phyloP scores from a whole-genome alignment of 2,797 vertebrate species.

The Gambusia yucatana region DNA sequence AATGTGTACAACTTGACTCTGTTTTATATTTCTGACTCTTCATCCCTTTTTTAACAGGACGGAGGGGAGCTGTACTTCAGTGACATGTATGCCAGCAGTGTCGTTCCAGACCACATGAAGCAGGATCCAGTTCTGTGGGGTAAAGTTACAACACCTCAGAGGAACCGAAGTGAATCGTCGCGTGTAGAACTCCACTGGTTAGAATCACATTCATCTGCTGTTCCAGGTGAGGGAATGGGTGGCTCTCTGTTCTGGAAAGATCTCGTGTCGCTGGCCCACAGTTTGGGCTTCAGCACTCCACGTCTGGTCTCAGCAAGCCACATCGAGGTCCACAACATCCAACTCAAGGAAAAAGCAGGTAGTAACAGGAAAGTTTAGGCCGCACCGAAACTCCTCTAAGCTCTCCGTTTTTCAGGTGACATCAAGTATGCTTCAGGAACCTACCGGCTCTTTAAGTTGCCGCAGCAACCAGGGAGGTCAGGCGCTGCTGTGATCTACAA shows the following conservation, averaged over 20 bases:
- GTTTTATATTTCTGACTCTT: not conserved
- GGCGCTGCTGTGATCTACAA: conserved; percentile 73
- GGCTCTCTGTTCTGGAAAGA: conserved; percentile 80
- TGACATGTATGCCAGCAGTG: conserved; percentile 81
- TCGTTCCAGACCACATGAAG: conserved; percentile 77
- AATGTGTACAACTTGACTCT: not conserved
- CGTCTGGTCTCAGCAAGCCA: conserved; percentile 70
- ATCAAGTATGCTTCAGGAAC: conserved; percentile 79
- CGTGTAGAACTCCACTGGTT: not conserved
- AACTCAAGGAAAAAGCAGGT: conserved; percentile 79
- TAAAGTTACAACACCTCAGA: conserved; percentile 38
- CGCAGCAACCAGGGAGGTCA: conserved; percentile 32
- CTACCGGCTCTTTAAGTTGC: conserved; percentile 81
- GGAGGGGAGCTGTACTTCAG: conserved; percentile 83
- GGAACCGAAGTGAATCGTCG: not conserved
- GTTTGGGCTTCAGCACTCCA: conserved; percentile 78
- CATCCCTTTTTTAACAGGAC: conserved; percentile 58
- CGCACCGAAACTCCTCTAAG: not conserved
- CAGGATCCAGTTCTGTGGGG: conserved; percentile 80
- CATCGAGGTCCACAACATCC: conserved; percentile 69
- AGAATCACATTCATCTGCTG: not conserved
- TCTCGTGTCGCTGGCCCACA: conserved; percentile 73
- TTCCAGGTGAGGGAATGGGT: conserved; percentile 79
- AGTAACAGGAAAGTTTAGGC: not conserved
- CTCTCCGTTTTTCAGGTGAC: conserved; percentile 60